Conservation (phyloP, 2,113 vertebrate genomes). For the Leucosticte australis region DNA sequence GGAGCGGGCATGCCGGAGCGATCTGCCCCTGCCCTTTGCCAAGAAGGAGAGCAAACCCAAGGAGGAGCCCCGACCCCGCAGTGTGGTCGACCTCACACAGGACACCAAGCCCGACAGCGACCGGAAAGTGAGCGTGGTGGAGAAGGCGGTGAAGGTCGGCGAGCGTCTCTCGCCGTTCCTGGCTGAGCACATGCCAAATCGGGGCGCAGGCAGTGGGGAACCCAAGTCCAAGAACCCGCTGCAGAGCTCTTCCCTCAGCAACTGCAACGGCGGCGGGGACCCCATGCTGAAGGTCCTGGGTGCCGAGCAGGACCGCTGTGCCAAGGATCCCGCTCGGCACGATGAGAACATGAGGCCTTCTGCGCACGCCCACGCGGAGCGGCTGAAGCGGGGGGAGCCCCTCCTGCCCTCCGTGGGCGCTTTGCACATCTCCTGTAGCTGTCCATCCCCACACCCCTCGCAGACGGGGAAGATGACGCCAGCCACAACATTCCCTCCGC, state of each 20-base stretch:
- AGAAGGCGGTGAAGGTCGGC: slow-evolving; percentile 57
- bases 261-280: slow-evolving; percentile 71
- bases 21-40: slow-evolving; percentile 65
- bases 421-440: slow-evolving; percentile 80
- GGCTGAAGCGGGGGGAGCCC: slow-evolving; percentile 78
- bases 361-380: slow-evolving; percentile 66
- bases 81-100: slow-evolving; percentile 82
- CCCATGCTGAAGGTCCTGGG: slow-evolving; percentile 72
- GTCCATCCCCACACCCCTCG: slow-evolving; percentile 74
- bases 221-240: slow-evolving; percentile 77
- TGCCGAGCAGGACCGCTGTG: slow-evolving; percentile 76
- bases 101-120: slow-evolving; percentile 82
- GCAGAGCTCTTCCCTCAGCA: slow-evolving; percentile 73
- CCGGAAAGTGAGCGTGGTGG: slow-evolving; percentile 73
- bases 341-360: slow-evolving; percentile 77
- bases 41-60: slow-evolving; percentile 77
- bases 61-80: slow-evolving; percentile 74
- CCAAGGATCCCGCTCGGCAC: slow-evolving; percentile 73
- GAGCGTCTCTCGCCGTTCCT: slow-evolving; percentile 74
- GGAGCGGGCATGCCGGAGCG: slow-evolving; percentile 73
- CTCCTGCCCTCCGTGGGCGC: slow-evolving; percentile 69
- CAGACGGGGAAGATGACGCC: slow-evolving; percentile 59
- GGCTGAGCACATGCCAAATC: slow-evolving; percentile 69
- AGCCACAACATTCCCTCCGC: slow-evolving; percentile 69
- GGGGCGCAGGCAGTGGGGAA: slow-evolving; percentile 44